Evolutionary conservation across 2,113 vertebrate genomes (phyloP).

Genomic region (Eleginops maclovinus): DNA sequence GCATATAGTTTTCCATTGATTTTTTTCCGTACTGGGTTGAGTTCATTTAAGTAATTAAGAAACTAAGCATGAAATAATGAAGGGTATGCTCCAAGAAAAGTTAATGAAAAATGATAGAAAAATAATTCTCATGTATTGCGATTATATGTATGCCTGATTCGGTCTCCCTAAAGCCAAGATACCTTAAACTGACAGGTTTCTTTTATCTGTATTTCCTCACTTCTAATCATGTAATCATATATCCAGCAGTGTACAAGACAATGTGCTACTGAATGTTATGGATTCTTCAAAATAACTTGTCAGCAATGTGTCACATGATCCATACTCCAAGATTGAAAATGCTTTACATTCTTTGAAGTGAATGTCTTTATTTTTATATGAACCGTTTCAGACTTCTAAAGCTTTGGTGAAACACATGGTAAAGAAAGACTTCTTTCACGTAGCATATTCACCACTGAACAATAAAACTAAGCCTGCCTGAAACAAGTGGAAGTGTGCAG

Average conservation of each 20-base stretch:
- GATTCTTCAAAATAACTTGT: constrained; percentile 26
- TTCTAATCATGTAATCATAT: neutral
- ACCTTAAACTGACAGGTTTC: neutral
- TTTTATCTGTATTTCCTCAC: neutral
- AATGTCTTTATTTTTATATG: constrained; percentile 22
- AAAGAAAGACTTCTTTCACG: constrained; percentile 30
- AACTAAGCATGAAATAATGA: too few species aligned
- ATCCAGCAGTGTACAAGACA: neutral
- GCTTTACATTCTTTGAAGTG: constrained; percentile 28
- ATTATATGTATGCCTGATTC: neutral
- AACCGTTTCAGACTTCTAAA: constrained; percentile 24
- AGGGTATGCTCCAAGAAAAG: neutral
- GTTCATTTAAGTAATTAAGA: too few species aligned
- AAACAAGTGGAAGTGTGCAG: constrained; percentile 1
- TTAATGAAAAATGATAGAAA: neutral
- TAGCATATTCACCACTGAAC: constrained; percentile 22
- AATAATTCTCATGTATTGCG: neutral
- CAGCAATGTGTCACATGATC: constrained; percentile 14
- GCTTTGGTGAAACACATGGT: constrained; percentile 15
- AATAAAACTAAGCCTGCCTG: constrained; percentile 22
- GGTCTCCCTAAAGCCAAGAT: neutral
- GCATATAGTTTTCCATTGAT: neutral
- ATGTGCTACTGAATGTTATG: neutral
- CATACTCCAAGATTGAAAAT: constrained; percentile 1
- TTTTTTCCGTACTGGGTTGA: neutral